These are phyloP conservation scores for Eonycteris spelaea DNA, from an alignment of 2,113 vertebrate species.

Conservation along the genomic window DNA sequence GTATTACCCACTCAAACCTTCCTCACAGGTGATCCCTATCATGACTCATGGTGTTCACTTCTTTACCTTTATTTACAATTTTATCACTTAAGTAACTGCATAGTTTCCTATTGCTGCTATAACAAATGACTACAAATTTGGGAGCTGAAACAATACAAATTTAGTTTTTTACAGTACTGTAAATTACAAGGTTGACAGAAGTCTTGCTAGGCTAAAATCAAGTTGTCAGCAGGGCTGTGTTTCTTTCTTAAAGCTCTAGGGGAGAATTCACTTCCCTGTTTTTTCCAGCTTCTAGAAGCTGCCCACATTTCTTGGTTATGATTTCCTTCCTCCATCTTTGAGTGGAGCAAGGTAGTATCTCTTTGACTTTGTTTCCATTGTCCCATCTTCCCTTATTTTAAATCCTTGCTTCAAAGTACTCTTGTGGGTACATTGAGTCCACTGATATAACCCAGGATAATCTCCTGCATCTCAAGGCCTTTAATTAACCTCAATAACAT, in stretches of 20 bases:
- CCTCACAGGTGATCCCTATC: neutral
- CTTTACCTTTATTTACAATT: neutral
- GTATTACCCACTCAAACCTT: neutral
- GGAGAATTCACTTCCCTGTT: neutral
- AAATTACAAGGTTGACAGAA: neutral
- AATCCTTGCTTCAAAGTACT: neutral
- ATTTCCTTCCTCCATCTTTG: neutral
- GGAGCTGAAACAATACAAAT: neutral
- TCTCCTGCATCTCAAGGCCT: neutral
- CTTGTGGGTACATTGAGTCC: neutral
- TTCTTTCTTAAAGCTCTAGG: neutral
- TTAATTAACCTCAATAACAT: neutral
- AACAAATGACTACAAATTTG: neutral
- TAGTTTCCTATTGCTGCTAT: neutral
- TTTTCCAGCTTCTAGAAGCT: neutral
- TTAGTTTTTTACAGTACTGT: neutral
- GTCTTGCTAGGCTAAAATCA: neutral
- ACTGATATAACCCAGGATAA: neutral
- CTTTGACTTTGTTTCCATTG: neutral
- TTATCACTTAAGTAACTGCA: neutral
- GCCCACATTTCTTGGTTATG: neutral
- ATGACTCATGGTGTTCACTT: neutral
- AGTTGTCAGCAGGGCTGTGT: neutral
- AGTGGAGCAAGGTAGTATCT: neutral
- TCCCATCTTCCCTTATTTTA: neutral